Percentiles rank a stretch among this genome's conserved stretches.
Evolutionary conservation across 2,797 vertebrate species (phyloP).

Genomic region (Rhodeus uyekii): DNA sequence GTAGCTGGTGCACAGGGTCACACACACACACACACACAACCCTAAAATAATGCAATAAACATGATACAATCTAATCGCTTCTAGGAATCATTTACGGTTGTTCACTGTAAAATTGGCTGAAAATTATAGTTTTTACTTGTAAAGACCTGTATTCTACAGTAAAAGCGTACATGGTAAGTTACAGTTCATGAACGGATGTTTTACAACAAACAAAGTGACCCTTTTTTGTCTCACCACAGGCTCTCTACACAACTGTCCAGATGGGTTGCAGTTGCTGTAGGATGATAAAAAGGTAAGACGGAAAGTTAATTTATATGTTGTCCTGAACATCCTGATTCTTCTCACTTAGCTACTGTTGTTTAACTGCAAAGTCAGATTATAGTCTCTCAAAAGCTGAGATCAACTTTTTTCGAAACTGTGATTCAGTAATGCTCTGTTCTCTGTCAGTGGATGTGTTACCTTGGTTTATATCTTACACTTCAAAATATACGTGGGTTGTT

Average conservation of each 20-base stretch:
- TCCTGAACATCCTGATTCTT: neutral
- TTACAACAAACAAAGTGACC: neutral
- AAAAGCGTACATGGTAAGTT: neutral
- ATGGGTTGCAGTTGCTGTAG: slow-evolving; percentile 99
- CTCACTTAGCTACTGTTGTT: neutral
- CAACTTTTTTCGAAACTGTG: neutral
- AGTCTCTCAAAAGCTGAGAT: neutral
- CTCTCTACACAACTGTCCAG: slow-evolving; percentile 79
- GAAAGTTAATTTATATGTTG: neutral
- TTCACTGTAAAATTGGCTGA: neutral
- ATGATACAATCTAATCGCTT: neutral
- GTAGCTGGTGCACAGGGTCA: neutral
- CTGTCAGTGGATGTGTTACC: neutral
- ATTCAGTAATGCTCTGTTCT: neutral
- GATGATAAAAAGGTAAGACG: slow-evolving; percentile 92
- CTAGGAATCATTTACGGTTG: neutral
- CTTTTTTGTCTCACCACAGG: slow-evolving; percentile 65
- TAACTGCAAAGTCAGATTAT: neutral
- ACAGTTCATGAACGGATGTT: neutral
- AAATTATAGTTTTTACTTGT: neutral
- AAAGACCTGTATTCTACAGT: neutral
- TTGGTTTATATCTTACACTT: neutral
- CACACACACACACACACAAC: neutral
- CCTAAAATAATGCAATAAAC: neutral
- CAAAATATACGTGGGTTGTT: neutral